A percentile compares a stretch with the other conserved stretches of the same genome.
These are phyloP conservation scores for Gonatopus flavifemur DNA, from an alignment of 1,140 invertebrate species.

Conservation along the genomic window DNA sequence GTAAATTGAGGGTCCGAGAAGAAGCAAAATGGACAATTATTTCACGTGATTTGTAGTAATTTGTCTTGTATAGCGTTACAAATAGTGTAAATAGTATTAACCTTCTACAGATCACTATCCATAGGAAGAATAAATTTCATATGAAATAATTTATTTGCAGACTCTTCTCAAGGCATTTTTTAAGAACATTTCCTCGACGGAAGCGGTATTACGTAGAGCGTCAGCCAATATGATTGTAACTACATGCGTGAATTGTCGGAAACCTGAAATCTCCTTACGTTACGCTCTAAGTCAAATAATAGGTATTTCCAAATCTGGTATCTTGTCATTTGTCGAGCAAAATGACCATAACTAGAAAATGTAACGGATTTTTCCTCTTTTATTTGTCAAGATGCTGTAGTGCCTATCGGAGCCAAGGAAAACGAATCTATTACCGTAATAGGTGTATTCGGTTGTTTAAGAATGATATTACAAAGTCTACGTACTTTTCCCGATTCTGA, in stretches of 20 bases:
- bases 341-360: not conserved
- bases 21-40: too few relatives aligned
- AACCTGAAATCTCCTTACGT: conserved; percentile 64
- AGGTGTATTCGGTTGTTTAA: conserved; percentile 68
- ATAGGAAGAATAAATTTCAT: conserved; percentile 27
- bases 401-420: conserved; percentile 59
- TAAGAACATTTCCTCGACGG: conserved; percentile 64
- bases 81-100: too few relatives aligned
- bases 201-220: conserved; percentile 65
- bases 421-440: conserved; percentile 58
- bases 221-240: conserved; percentile 67
- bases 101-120: too few relatives aligned
- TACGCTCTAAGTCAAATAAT: conserved; percentile 61
- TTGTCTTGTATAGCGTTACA: too few relatives aligned
- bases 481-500: conserved; percentile 25
- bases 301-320: conserved; percentile 44
- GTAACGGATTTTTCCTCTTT: too few relatives aligned
- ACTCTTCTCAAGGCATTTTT: conserved; percentile 68
- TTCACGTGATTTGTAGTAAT: too few relatives aligned
- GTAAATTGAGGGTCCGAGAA: too few relatives aligned
- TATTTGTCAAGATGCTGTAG: conserved; percentile 59
- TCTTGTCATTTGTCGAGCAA: not conserved
- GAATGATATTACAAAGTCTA: conserved; percentile 64
- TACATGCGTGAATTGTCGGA: conserved; percentile 67
- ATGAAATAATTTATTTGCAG: conserved; percentile 43